phyloP scores from a whole-genome alignment of 2,113 vertebrate genomes.

The Phalacrocorax brasilianus region DNA sequence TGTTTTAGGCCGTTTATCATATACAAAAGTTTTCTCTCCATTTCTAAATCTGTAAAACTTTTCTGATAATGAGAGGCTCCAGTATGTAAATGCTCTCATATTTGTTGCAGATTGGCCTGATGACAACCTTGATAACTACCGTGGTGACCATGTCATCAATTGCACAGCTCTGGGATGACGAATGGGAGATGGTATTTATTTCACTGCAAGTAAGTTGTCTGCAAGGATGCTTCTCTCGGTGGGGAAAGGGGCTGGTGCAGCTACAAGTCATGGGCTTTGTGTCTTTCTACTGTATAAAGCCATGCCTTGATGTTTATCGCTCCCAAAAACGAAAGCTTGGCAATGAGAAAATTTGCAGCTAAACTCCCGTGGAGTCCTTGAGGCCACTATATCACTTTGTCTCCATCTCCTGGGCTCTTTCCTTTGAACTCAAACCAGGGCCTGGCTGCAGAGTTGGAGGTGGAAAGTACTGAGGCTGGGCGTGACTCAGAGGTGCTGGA shows the following conservation, averaged over 20 bases:
- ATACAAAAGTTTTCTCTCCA: not conserved
- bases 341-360: not conserved
- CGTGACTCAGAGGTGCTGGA: not conserved
- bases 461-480: not conserved
- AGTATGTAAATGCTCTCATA: not conserved
- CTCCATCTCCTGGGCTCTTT: not conserved
- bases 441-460: not conserved
- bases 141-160: conserved; percentile 88
- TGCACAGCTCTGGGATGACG: conserved; percentile 88
- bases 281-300: not conserved
- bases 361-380: not conserved
- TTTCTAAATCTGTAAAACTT: not conserved
- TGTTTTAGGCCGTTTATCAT: fast-evolving
- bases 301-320: not conserved
- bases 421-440: not conserved
- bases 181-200: conserved; percentile 90
- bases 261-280: not conserved
- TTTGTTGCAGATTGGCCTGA: conserved; percentile 82
- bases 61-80: not conserved
- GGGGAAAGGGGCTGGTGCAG: not conserved
- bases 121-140: conserved; percentile 80
- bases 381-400: not conserved
- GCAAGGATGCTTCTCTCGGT: not conserved
- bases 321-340: not conserved
- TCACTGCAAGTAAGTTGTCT: conserved; percentile 84